Percentiles rank a stretch among this genome's conserved stretches.
phyloP scores from a whole-genome alignment of 2,113 vertebrate genomes.

The Phainopepla nitens region DNA sequence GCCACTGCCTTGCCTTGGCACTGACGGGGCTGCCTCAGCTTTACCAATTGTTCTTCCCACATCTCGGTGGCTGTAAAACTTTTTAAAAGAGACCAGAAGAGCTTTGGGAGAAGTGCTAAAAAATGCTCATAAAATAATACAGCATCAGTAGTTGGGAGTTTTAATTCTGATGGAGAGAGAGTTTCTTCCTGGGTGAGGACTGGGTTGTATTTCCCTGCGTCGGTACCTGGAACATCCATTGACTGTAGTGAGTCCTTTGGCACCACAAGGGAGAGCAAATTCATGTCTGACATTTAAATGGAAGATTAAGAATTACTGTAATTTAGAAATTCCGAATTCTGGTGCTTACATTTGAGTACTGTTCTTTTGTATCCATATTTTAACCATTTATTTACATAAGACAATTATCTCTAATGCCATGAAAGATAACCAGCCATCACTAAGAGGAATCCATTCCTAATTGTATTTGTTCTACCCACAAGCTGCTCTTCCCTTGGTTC shows the following conservation, averaged over 20 bases:
- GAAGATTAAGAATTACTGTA: not conserved
- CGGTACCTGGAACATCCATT: not conserved
- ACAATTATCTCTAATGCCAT: not conserved
- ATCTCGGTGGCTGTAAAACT: not conserved
- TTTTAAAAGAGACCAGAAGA: not conserved
- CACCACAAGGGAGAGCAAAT: not conserved
- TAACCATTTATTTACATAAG: not conserved
- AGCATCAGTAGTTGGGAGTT: not conserved
- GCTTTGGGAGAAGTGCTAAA: not conserved
- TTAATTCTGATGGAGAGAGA: not conserved
- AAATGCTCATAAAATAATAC: not conserved
- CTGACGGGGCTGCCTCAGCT: rapidly evolving
- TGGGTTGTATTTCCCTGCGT: not conserved
- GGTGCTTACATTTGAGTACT: not conserved
- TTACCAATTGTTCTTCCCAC: not conserved
- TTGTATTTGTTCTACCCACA: not conserved
- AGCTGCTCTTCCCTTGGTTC: not conserved
- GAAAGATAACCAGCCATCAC: not conserved
- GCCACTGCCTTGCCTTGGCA: not conserved
- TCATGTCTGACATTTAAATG: not conserved
- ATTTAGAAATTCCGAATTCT: not conserved
- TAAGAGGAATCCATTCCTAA: not conserved
- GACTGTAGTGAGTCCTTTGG: not conserved
- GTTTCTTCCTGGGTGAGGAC: not conserved
- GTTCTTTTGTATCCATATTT: not conserved